phyloP scores from a whole-genome alignment of 2,797 vertebrate genomes.

The Galagoides demidoff region DNA sequence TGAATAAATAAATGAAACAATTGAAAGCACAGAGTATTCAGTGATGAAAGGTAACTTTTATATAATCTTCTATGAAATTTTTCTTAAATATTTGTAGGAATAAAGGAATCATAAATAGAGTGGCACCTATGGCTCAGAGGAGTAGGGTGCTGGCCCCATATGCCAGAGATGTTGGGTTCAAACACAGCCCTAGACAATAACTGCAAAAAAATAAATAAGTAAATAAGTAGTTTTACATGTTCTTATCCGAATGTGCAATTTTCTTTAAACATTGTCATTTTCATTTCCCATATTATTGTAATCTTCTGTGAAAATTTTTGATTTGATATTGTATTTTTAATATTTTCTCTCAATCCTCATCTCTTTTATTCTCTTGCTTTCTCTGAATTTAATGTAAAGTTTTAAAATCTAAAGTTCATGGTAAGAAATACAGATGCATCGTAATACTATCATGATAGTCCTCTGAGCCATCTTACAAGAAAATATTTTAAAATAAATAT shows the following conservation, averaged over 20 bases:
- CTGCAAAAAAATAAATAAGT: too few species aligned
- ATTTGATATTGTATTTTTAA: background rate
- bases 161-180: too few species aligned
- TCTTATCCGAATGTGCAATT: background rate
- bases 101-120: background rate
- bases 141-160: too few species aligned
- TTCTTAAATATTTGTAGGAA: background rate
- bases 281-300: background rate
- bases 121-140: too few species aligned
- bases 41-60: background rate
- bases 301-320: background rate
- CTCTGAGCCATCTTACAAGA: background rate
- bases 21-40: background rate
- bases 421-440: background rate
- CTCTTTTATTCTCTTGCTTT: background rate
- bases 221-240: background rate
- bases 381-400: background rate
- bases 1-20: background rate
- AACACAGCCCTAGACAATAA: too few species aligned
- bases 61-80: background rate
- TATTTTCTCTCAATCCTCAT: background rate
- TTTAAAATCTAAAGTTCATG: background rate
- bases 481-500: conserved; percentile 36
- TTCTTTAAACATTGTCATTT: background rate
- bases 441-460: background rate